Percentiles rank a stretch among this genome's conserved stretches.
phyloP scores from a whole-genome alignment of 2,888 invertebrate species.

The Megamerina dolium region DNA sequence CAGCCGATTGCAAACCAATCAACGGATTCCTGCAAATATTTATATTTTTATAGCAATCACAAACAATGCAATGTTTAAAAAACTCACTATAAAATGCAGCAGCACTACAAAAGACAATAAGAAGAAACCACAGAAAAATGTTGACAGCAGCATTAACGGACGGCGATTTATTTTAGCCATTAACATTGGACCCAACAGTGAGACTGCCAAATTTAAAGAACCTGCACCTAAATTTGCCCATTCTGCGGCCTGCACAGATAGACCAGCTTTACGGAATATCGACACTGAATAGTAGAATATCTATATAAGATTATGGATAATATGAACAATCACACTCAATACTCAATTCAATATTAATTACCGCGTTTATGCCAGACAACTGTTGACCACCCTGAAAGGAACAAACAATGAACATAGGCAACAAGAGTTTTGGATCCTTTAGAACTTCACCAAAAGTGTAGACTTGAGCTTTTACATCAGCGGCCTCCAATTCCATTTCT shows the following conservation, averaged over 20 bases:
- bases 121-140: constrained; percentile 53
- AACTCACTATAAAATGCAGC: constrained; percentile 60
- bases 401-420: constrained; percentile 72
- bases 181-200: constrained; percentile 58
- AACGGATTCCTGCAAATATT: constrained; percentile 50
- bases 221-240: constrained; percentile 77
- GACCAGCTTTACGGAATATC: constrained; percentile 68
- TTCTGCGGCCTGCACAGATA: constrained; percentile 56
- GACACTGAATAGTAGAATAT: constrained; percentile 75
- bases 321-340: neutral
- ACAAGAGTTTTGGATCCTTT: constrained; percentile 53
- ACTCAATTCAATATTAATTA: constrained; percentile 34
- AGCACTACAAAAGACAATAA: constrained; percentile 59
- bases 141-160: constrained; percentile 60
- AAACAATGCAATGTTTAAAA: neutral
- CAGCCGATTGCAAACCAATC: constrained; percentile 68
- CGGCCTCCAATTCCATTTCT: constrained; percentile 54
- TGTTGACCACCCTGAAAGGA: constrained; percentile 75
- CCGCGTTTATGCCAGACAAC: constrained; percentile 84
- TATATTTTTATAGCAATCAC: neutral
- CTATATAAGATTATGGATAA: constrained; percentile 20
- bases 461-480: constrained; percentile 35
- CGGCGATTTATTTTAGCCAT: constrained; percentile 65
- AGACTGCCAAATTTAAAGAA: constrained; percentile 60
- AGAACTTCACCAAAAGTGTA: constrained; percentile 61